Conservation (phyloP, 2,888 invertebrate species). For the Gymnocheta viridis region DNA sequence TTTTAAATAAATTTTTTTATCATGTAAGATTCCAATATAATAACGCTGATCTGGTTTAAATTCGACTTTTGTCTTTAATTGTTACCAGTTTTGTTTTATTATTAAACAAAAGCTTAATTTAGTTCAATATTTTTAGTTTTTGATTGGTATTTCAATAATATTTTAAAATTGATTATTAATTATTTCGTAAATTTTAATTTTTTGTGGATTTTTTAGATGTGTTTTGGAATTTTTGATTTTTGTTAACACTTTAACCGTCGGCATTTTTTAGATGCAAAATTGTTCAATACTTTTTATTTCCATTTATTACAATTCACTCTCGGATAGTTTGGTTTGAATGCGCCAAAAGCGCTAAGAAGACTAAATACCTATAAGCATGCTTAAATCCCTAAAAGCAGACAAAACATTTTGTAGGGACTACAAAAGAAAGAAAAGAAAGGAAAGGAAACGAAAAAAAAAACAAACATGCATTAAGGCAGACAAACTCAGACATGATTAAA, state of each 20-base stretch:
- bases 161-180: no score
- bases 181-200: neutral
- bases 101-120: no score
- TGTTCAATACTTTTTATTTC: neutral
- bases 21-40: no score
- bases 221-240: neutral
- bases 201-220: neutral
- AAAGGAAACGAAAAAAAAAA: slow-evolving; percentile 11
- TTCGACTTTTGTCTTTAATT: no score
- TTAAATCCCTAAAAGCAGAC: slow-evolving; percentile 66
- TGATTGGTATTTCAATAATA: neutral
- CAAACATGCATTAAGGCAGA: slow-evolving; percentile 39
- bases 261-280: neutral
- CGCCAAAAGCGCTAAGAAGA: slow-evolving; percentile 80
- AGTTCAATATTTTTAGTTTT: neutral
- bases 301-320: neutral
- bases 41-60: no score
- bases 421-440: slow-evolving; percentile 1
- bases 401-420: slow-evolving; percentile 38
- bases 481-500: slow-evolving; percentile 45
- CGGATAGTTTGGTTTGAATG: slow-evolving; percentile 74
- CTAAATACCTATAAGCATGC: slow-evolving; percentile 74
- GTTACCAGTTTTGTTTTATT: no score
- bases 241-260: slow-evolving; percentile 40
- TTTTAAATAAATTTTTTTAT: no score